phyloP scores from a whole-genome alignment of 2,113 vertebrate species.

The Muscicapa adusta region DNA sequence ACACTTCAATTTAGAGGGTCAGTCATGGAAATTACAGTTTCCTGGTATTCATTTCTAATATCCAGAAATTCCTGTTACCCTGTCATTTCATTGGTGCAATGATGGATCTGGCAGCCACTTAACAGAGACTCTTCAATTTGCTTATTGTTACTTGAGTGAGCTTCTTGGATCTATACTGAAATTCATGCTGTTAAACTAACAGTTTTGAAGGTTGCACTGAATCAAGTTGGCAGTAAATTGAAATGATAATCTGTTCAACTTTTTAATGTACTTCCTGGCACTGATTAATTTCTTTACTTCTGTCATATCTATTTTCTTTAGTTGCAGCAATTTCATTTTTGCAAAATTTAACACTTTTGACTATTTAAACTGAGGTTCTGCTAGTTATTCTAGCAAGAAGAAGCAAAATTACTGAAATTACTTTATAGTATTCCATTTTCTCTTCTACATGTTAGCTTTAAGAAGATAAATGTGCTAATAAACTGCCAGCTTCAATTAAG shows the following conservation, averaged over 20 bases:
- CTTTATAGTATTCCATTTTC: not conserved
- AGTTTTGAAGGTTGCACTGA: constrained; percentile 11
- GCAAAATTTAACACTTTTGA: not conserved
- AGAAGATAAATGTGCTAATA: constrained; percentile 14
- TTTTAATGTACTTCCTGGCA: not conserved
- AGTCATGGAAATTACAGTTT: not conserved
- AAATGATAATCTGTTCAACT: constrained; percentile 13
- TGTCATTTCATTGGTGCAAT: not conserved
- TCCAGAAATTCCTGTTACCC: not conserved
- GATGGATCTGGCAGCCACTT: not conserved
- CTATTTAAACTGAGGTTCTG: constrained; percentile 7
- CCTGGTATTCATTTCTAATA: not conserved
- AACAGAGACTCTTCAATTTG: not conserved
- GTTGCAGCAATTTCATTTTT: not conserved
- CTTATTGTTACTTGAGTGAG: not conserved
- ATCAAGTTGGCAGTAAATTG: constrained; percentile 9
- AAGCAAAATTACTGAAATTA: not conserved
- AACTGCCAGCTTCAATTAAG: constrained; percentile 10
- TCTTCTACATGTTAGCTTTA: not conserved
- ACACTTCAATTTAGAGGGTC: not conserved
- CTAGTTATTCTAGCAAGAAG: constrained; percentile 26
- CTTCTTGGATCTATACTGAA: not conserved
- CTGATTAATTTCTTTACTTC: constrained; percentile 26
- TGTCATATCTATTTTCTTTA: constrained; percentile 9
- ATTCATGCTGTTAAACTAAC: not conserved